Base-by-base conservation (phyloP, 2,797 vertebrate species). In the Falco novaeseelandiae region DNA sequence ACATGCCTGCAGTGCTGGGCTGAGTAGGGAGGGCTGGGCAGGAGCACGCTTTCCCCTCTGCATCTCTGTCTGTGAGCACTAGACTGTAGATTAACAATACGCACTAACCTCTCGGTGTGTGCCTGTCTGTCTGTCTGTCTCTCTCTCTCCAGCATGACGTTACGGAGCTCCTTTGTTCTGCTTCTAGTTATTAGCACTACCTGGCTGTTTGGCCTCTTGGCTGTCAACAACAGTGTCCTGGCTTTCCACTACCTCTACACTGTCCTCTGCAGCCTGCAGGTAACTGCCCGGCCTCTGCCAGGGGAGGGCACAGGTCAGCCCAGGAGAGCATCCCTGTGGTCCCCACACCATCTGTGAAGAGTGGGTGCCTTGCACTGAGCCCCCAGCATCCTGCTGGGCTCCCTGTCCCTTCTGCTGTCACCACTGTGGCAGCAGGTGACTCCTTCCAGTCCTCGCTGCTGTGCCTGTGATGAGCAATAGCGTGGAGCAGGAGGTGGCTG, bases 201-300 rank as follows among this genome's bases (percentile, higher is more conserved):
- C 97, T 99, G 99, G 99, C 98, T 99, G 78, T 99, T 99, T 97
- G 99, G 99, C 88, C 98, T 99, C 91, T 99, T 99, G 99, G 99
- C 99, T 54, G 99, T 99, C 95, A 99, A 99, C 98, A 99, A 99
- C 98, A 99, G 99, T 97, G 98, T 99, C 97, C 98, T 99, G 98
- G 99, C 99, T 96, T 99, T 99, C 98, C 99, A 99, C 98, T 99
- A 99, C 98, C 99, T 99, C 98, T 99, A 99, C 77, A 97, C 99
- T 86, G 98, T 99, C 93, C 99, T 99, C 97, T 99, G 99, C 97
- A 98, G 99, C 38, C 97, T 99, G 94, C 99, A 99, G 99, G 99
- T 99, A 98, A 96, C 80, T 82, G 40, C 15, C 49, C 13, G 0
- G 73, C 79, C 51, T 77, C 73, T 73, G 70, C 74, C 67, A 38